These are phyloP conservation scores for Halcyon badia DNA, from an alignment of 2,797 vertebrate genomes.

Conservation along the genomic window DNA sequence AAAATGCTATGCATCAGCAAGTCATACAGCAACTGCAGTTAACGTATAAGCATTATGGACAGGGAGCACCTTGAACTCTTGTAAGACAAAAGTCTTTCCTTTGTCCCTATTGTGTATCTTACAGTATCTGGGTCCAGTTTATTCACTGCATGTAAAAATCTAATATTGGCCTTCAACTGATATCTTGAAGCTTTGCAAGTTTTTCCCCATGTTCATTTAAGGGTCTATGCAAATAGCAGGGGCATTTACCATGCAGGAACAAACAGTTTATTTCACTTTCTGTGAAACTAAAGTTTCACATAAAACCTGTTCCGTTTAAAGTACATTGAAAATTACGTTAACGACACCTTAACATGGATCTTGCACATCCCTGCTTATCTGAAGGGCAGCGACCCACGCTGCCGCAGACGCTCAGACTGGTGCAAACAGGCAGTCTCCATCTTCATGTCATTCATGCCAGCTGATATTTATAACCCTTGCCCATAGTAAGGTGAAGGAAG, in stretches of 20 bases:
- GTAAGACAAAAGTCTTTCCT: not conserved
- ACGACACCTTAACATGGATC: not conserved
- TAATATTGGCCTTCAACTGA: not conserved
- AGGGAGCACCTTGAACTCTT: not conserved
- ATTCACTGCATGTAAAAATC: not conserved
- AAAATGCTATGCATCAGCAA: not conserved
- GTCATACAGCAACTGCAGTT: not conserved
- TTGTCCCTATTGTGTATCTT: not conserved
- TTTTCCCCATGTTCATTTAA: not conserved
- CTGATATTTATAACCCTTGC: conserved; percentile 14
- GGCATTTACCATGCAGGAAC: not conserved
- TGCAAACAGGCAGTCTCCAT: not conserved
- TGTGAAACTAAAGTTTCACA: not conserved
- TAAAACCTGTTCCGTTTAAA: not conserved
- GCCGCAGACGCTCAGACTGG: not conserved
- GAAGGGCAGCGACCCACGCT: not conserved
- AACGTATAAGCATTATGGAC: not conserved
- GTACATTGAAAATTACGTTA: not conserved
- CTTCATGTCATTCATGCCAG: not conserved
- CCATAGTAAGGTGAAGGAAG: not conserved
- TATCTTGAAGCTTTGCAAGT: not conserved
- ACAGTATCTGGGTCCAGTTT: not conserved
- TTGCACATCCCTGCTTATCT: not conserved
- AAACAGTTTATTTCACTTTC: not conserved
- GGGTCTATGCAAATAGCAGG: not conserved